These are phyloP conservation scores for Meandrusa payeni DNA, from an alignment of 2,888 invertebrate species.

Conservation along the genomic window DNA sequence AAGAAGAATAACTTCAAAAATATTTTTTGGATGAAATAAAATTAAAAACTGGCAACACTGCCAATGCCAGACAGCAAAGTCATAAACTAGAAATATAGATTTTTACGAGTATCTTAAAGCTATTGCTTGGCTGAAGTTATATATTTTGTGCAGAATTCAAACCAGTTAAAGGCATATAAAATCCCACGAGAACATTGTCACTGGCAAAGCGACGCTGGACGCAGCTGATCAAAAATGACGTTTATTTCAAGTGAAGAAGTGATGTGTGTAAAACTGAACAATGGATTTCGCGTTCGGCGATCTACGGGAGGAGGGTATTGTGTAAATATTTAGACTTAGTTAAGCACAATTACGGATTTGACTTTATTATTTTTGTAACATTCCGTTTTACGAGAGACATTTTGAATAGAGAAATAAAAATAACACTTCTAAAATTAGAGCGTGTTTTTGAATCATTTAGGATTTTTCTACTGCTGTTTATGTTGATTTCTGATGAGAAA, in stretches of 20 bases:
- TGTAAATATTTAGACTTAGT: conserved; percentile 55
- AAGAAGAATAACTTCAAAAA: no score
- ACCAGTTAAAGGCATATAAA: conserved; percentile 21
- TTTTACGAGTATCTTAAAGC: no score
- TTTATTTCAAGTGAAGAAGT: conserved; percentile 32
- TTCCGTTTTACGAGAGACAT: conserved; percentile 29
- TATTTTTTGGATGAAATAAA: no score
- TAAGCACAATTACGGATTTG: conserved; percentile 74
- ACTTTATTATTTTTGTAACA: conserved; percentile 43
- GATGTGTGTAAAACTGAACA: conserved; percentile 54
- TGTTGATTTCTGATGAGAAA: conserved; percentile 12
- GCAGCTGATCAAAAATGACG: conserved; percentile 36
- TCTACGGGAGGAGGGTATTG: conserved; percentile 56
- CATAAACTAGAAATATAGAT: no score
- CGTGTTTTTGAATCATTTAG: conserved; percentile 23
- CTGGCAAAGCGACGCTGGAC: conserved; percentile 66
- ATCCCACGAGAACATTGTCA: conserved; percentile 71
- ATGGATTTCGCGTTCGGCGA: conserved; percentile 31
- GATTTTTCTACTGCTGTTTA: conserved; percentile 23
- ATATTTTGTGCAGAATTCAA: no score
- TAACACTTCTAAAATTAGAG: conserved; percentile 32
- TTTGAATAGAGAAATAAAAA: conserved; percentile 27
- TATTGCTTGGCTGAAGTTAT: no score
- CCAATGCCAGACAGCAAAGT: no score
- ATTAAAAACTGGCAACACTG: no score